Evolutionary conservation across 2,113 vertebrate species (phyloP), one percentile per base, ranked within the genome.

Genomic region (Serilophus lunatus): DNA sequence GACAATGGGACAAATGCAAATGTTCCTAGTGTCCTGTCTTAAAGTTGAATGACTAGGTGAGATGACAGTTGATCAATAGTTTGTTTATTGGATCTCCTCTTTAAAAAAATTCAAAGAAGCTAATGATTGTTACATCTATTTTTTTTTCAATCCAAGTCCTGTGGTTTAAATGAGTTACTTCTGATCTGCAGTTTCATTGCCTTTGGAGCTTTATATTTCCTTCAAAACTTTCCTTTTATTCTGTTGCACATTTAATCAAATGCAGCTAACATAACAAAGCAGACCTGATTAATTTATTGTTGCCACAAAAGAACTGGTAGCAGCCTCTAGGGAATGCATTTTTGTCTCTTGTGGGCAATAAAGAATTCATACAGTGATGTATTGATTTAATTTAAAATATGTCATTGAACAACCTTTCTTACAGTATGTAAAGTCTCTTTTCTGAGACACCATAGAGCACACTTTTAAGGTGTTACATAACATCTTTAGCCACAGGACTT

Each of bases 181-280:
- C n/a, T 93, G 50, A 60, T 92, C 35, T 50, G 50, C 61, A 92
- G 17, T 82, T 85, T 78, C 18, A 14, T 74, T 92, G 59, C n/a
- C 40, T 80, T 87, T 75, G 66, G 65, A 82, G 23, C 12, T 92
- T 87, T 85, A 16, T 40, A 90, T 51, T 95, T 85, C 49, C 63
- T 88, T 93, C 87, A 91, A 93, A 94, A 71, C 54, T 78, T 87
- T n/a, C 24, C 3, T 85, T 86, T 90, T 57, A 65, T 69, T 80
- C 36, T 82, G 12, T 47, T 82, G 57, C 20, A n/a, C 19, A 7
- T 90, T 82, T 91, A 92, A 97, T 82, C 56, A 96, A 83, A 86
- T 51, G 16, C 94, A 96, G 74, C 88, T 97, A 93, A 95, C 93
- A 94, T 64, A 96, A 91, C 72, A 96, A 91, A 92, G 45, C 14